These are phyloP conservation scores for cattle (Bos taurus) DNA, from an alignment of 2,113 vertebrate genomes.

Conservation along the genomic window ARS-UCD2.0 NC_037355.1:41186001-41186500, in stretches of 20 bases:
- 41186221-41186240: neutral
- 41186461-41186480: neutral
- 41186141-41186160: neutral
- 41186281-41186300: neutral
- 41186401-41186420: neutral
- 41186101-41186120: neutral
- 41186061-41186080: neutral
- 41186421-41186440: neutral
- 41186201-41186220: neutral
- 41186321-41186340: neutral
- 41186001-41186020: neutral
- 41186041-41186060: neutral
- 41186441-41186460: neutral
- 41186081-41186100: neutral
- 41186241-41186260: neutral
- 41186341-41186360: neutral
- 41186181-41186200: neutral
- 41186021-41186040: neutral
- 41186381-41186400: neutral
- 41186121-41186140: neutral
- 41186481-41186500: neutral
- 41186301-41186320: neutral
- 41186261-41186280: neutral
- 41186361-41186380: neutral
- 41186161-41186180: neutral